Conservation (phyloP, 2,888 invertebrate genomes). For the Microctonus brassicae region DNA sequence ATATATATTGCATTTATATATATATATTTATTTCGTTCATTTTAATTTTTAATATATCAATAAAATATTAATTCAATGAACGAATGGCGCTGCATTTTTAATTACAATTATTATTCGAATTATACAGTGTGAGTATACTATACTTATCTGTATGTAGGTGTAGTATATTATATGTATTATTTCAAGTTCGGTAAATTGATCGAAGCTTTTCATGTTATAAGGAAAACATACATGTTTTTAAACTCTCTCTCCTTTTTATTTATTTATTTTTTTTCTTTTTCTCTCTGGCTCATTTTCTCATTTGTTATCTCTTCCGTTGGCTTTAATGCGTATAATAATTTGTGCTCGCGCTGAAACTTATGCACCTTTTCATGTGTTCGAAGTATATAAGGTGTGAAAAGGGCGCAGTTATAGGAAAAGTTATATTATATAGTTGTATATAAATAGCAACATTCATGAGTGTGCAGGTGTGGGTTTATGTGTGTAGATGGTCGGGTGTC, state of each 20-base stretch:
- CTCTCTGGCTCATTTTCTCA: too few relatives aligned
- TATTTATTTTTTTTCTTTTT: too few relatives aligned
- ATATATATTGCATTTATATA: not conserved
- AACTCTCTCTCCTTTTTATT: too few relatives aligned
- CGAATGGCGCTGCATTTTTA: not conserved
- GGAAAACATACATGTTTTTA: too few relatives aligned
- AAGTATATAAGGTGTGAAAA: not conserved
- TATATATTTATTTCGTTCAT: too few relatives aligned
- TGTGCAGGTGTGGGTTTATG: not conserved
- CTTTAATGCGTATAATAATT: too few relatives aligned
- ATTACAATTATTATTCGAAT: not conserved
- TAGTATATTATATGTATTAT: too few relatives aligned
- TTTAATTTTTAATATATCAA: not conserved
- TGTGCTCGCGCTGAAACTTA: too few relatives aligned
- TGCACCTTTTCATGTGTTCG: too few relatives aligned
- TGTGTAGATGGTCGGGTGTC: constrained; percentile 24
- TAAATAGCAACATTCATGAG: not conserved
- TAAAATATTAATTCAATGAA: not conserved
- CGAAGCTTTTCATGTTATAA: not conserved
- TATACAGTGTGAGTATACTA: not conserved
- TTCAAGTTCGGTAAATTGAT: not conserved
- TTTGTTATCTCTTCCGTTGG: too few relatives aligned
- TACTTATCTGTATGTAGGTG: too few relatives aligned
- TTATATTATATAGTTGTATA: not conserved
- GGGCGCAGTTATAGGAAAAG: not conserved